phyloP scores from a whole-genome alignment of 2,113 vertebrate species.

The Alexandromys fortis region DNA sequence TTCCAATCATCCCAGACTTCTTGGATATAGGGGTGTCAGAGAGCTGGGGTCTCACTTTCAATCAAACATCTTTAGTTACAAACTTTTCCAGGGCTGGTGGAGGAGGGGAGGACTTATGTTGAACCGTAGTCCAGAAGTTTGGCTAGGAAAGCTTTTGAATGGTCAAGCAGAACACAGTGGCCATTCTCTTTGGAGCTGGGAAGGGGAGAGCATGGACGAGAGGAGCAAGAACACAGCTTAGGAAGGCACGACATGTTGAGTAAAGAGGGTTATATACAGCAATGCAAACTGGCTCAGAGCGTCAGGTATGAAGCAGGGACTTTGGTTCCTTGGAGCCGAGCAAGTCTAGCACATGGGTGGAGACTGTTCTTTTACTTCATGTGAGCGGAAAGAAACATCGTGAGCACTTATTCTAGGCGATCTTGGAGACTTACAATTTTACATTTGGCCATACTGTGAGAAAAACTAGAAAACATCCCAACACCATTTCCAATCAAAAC shows the following conservation, averaged over 20 bases:
- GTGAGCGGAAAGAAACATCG: slow-evolving; percentile 32
- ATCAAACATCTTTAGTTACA: neutral
- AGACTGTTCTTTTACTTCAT: slow-evolving; percentile 27
- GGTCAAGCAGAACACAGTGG: neutral
- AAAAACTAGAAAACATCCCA: neutral
- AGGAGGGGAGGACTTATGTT: neutral
- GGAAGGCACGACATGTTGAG: neutral
- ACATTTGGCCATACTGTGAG: slow-evolving; percentile 46
- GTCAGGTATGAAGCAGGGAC: neutral
- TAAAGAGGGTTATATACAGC: neutral
- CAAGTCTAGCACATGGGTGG: neutral
- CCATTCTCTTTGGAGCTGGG: no score
- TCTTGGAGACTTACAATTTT: slow-evolving; percentile 39
- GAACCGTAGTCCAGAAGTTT: neutral
- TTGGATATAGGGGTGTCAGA: no score
- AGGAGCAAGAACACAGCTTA: neutral
- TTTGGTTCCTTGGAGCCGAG: neutral
- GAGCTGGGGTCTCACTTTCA: no score
- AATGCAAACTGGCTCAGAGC: neutral
- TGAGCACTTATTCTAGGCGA: slow-evolving; percentile 47
- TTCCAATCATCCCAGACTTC: no score
- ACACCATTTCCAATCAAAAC: slow-evolving; percentile 28
- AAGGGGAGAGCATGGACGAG: neutral
- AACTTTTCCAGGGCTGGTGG: neutral
- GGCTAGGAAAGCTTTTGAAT: neutral